A percentile compares a stretch with the other conserved stretches of the same genome.
These are phyloP conservation scores for Scalopus aquaticus DNA, from an alignment of 2,113 vertebrate species.

Conservation along the genomic window DNA sequence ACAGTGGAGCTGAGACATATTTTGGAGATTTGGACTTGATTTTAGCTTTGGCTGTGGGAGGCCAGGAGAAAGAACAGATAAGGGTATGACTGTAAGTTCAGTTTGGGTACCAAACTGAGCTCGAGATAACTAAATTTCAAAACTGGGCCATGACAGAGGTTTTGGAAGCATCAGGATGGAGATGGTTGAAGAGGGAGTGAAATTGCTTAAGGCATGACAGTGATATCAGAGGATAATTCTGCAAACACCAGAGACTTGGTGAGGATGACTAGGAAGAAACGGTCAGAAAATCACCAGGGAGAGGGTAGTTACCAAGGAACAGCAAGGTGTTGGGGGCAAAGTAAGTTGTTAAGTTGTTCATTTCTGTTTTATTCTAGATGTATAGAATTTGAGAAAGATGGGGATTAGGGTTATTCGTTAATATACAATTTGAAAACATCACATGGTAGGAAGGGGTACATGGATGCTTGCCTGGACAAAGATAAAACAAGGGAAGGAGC, in stretches of 20 bases:
- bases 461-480: too few relatives aligned
- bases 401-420: too few relatives aligned
- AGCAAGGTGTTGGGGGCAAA: too few relatives aligned
- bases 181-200: not conserved
- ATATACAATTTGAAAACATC: too few relatives aligned
- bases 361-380: too few relatives aligned
- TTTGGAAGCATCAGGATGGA: not conserved
- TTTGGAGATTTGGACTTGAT: not conserved
- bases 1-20: not conserved
- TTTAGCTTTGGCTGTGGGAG: not conserved
- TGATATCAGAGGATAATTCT: not conserved
- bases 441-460: too few relatives aligned
- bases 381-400: too few relatives aligned
- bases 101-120: not conserved
- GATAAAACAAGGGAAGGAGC: not conserved
- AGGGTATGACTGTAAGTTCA: not conserved
- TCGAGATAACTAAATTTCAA: not conserved
- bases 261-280: not conserved
- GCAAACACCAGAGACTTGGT: not conserved
- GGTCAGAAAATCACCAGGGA: not conserved
- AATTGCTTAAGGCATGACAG: not conserved
- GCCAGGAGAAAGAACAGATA: not conserved
- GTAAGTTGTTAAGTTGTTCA: too few relatives aligned
- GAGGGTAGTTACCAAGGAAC: not conserved
- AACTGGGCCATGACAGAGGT: not conserved